phyloP scores from a whole-genome alignment of 2,797 vertebrate species.

The Sebastes wilsoni region DNA sequence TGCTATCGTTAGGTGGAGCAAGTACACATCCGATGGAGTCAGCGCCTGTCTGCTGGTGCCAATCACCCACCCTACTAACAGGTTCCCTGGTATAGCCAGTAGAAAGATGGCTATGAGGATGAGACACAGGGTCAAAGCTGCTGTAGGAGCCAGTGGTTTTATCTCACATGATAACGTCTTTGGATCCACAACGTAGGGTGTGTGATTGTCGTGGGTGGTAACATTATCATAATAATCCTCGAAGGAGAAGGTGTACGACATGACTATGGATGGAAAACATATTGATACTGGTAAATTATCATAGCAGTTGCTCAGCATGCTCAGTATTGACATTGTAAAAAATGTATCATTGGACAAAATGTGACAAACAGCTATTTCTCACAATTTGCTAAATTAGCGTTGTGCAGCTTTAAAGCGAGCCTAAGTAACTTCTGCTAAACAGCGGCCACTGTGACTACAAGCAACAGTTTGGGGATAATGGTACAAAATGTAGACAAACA shows the following conservation, averaged over 20 bases:
- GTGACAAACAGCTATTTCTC: not conserved
- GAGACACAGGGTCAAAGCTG: slow-evolving; percentile 22
- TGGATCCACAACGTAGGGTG: not conserved
- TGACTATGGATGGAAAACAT: slow-evolving; percentile 33
- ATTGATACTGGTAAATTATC: not conserved
- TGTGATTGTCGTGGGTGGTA: rapidly evolving
- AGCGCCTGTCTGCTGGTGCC: slow-evolving; percentile 48
- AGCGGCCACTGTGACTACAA: not conserved
- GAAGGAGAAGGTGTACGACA: rapidly evolving
- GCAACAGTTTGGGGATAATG: not conserved
- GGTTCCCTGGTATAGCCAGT: slow-evolving; percentile 80
- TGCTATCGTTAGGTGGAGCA: slow-evolving; percentile 82
- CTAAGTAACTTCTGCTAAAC: not conserved
- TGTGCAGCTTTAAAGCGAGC: not conserved
- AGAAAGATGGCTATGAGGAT: slow-evolving; percentile 70
- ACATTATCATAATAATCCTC: not conserved
- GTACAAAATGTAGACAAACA: not conserved
- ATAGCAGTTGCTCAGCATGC: not conserved
- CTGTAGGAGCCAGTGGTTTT: rapidly evolving
- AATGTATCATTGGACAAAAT: not conserved
- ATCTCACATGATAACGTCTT: not conserved
- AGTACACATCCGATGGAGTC: slow-evolving; percentile 79
- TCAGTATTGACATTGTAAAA: not conserved
- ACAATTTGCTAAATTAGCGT: not conserved
- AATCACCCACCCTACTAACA: slow-evolving; percentile 80